Conservation (phyloP, 2,113 vertebrate genomes). For the Brachyhypopomus gauderio region DNA sequence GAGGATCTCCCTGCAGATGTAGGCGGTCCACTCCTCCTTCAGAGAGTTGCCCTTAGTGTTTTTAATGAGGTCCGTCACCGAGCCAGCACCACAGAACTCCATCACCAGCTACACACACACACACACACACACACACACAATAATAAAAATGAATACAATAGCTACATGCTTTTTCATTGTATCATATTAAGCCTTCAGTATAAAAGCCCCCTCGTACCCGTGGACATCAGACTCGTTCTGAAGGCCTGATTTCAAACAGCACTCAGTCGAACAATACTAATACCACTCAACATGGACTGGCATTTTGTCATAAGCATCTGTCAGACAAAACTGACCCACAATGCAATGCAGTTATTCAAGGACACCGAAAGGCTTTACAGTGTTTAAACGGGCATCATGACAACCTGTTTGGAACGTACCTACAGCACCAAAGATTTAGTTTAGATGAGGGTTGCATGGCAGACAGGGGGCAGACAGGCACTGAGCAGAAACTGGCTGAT, state of each 20-base stretch:
- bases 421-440: neutral
- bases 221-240: neutral
- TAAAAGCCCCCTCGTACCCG: neutral
- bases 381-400: neutral
- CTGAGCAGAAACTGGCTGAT: neutral
- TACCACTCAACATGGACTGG: neutral
- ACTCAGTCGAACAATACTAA: neutral
- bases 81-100: constrained; percentile 98
- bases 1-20: constrained; percentile 98
- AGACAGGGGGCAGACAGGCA: neutral
- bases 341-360: neutral
- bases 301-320: neutral
- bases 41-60: constrained; percentile 98
- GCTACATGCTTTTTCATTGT: neutral
- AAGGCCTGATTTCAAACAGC: neutral
- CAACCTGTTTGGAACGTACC: neutral
- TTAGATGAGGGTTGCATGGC: neutral
- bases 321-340: neutral
- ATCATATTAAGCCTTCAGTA: neutral
- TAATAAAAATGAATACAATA: neutral
- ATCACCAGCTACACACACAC: constrained; percentile 85
- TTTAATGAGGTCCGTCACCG: constrained; percentile 97
- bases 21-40: constrained; percentile 98
- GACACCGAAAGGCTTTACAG: neutral
- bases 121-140: constrained; percentile 8